phyloP scores from a whole-genome alignment of 1,140 invertebrate genomes.

The Antheraea pernyi region DNA sequence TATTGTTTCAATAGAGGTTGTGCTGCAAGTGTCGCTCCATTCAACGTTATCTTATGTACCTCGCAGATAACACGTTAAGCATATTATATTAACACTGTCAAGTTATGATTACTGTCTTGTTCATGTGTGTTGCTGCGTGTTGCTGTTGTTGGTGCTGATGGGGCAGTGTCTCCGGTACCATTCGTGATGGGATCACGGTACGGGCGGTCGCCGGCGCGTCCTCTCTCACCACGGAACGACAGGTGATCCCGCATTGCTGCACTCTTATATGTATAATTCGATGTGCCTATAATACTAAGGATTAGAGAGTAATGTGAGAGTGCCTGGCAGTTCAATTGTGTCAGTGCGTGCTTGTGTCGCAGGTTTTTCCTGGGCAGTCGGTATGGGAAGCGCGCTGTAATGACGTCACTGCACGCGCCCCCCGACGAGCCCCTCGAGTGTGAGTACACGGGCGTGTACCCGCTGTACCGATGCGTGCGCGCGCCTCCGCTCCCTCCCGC shows the following conservation, averaged over 20 bases:
- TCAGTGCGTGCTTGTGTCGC: constrained; percentile 5
- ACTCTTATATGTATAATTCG: too few species aligned
- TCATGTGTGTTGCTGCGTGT: too few species aligned
- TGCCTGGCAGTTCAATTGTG: too few species aligned
- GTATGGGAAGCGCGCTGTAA: constrained; percentile 43
- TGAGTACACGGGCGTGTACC: constrained; percentile 31
- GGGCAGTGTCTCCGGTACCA: constrained; percentile 40
- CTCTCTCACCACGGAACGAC: constrained; percentile 45
- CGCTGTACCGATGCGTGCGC: constrained; percentile 34
- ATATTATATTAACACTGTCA: too few species aligned
- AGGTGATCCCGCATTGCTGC: constrained; percentile 22
- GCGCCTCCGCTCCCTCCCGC: too few species aligned
- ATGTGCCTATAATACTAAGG: too few species aligned
- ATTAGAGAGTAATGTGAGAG: too few species aligned
- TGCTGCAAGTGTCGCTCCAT: too few species aligned
- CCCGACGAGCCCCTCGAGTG: constrained; percentile 23
- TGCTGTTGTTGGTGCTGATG: not conserved
- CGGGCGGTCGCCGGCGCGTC: constrained; percentile 36
- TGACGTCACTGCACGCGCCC: not conserved
- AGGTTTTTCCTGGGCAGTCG: constrained; percentile 50
- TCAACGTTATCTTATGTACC: too few species aligned
- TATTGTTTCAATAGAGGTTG: too few species aligned
- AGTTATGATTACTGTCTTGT: too few species aligned
- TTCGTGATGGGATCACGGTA: constrained; percentile 48
- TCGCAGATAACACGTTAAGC: too few species aligned